A percentile compares a stretch with the other conserved stretches of the same genome.
Conservation (phyloP, 2,797 vertebrate species). For the Lutjanus argentimaculatus region DNA sequence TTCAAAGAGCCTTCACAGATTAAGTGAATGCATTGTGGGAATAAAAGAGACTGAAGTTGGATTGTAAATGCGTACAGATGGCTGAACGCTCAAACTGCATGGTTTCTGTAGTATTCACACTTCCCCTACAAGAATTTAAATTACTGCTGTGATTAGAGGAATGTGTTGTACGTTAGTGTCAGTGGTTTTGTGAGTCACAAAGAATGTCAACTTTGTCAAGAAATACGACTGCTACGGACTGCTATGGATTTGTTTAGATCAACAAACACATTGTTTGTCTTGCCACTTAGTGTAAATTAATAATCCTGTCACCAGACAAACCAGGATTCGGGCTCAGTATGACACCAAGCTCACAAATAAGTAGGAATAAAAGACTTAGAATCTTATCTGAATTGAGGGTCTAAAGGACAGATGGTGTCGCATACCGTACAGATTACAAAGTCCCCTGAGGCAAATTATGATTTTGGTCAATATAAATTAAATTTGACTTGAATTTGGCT, state of each 20-base stretch:
- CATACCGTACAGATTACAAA: too few relatives aligned
- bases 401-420: too few relatives aligned
- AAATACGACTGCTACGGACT: background rate
- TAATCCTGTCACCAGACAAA: background rate
- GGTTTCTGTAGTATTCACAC: constrained; percentile 25
- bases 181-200: constrained; percentile 13
- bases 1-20: constrained; percentile 63
- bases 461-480: too few relatives aligned
- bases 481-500: background rate
- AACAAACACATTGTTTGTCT: background rate
- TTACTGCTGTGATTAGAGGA: constrained; percentile 51
- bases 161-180: constrained; percentile 3
- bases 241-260: background rate
- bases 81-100: constrained; percentile 41
- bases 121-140: constrained; percentile 49
- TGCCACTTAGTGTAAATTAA: background rate
- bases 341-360: background rate
- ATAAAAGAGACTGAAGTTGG: constrained; percentile 52
- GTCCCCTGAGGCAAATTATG: too few relatives aligned
- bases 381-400: too few relatives aligned
- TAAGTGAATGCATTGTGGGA: constrained; percentile 60
- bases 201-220: background rate
- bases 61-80: constrained; percentile 53
- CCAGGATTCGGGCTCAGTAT: background rate
- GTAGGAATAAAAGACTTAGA: background rate